Percentiles rank a stretch among this genome's conserved stretches.
Conservation (phyloP, 1,140 invertebrate genomes). For the Homarus americanus region DNA sequence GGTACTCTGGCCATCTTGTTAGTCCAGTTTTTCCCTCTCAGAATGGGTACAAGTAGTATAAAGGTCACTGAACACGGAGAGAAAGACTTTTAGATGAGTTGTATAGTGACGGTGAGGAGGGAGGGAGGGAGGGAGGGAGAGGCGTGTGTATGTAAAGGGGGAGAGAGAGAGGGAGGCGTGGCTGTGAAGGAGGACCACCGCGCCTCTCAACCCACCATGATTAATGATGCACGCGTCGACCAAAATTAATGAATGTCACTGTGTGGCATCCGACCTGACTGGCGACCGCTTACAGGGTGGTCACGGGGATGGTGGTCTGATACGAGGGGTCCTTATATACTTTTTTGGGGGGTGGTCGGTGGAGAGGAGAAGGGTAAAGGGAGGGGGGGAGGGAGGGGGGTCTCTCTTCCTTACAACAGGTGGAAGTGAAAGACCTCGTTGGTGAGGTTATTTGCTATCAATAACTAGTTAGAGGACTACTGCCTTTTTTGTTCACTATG, state of each 20-base stretch:
- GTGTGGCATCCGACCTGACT: constrained; percentile 27
- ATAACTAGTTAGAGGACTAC: neutral
- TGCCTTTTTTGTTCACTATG: too few species aligned
- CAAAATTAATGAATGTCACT: constrained; percentile 69
- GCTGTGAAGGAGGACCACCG: constrained; percentile 15
- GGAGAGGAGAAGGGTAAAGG: too few species aligned
- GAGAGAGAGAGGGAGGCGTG: neutral
- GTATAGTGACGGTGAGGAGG: neutral
- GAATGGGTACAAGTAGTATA: neutral
- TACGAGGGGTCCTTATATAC: neutral
- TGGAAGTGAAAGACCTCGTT: neutral
- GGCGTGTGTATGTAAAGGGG: neutral
- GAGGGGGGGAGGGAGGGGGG: too few species aligned
- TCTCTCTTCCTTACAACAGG: neutral
- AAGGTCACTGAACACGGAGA: neutral
- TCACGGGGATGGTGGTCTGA: neutral
- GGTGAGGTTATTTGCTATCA: neutral
- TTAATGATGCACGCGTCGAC: constrained; percentile 65
- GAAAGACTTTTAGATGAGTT: too few species aligned
- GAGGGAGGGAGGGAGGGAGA: neutral
- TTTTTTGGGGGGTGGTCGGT: too few species aligned
- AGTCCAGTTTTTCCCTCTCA: neutral
- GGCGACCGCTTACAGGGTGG: constrained; percentile 52
- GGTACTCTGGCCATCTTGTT: neutral
- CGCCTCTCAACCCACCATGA: constrained; percentile 32